Conservation (phyloP, 2,888 invertebrate species). For the Phrixothrix hirtus region DNA sequence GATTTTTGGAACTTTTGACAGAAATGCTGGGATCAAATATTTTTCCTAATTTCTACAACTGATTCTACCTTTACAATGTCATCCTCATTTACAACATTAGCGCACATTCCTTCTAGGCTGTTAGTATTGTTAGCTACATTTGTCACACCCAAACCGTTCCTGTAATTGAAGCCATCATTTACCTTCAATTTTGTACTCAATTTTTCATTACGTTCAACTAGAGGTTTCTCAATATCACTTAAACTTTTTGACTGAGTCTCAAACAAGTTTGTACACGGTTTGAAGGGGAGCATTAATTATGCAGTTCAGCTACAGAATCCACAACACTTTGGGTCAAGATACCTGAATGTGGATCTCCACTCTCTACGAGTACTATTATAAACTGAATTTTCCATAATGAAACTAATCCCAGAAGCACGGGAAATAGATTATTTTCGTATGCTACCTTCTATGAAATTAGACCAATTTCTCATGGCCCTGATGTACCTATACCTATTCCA, state of each 20-base stretch:
- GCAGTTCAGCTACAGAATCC: conserved; percentile 64
- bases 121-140: conserved; percentile 53
- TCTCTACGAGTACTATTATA: conserved; percentile 62
- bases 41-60: conserved; percentile 63
- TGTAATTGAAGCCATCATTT: conserved; percentile 44
- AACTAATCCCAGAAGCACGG: conserved; percentile 49
- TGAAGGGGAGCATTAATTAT: conserved; percentile 76
- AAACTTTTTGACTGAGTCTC: conserved; percentile 61
- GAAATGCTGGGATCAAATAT: conserved; percentile 58
- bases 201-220: conserved; percentile 51
- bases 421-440: conserved; percentile 46
- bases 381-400: conserved; percentile 48
- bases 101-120: conserved; percentile 45
- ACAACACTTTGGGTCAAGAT: conserved; percentile 44
- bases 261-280: conserved; percentile 67
- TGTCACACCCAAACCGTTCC: conserved; percentile 47
- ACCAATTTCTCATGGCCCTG: no score
- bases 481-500: no score
- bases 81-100: conserved; percentile 57
- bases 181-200: conserved; percentile 50
- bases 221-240: conserved; percentile 61
- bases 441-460: conserved; percentile 49
- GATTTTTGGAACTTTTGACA: conserved; percentile 13
- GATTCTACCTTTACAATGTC: conserved; percentile 64
- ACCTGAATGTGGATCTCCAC: conserved; percentile 19